Conservation (phyloP, 2,797 vertebrate genomes). For the Buphagus erythrorhynchus region DNA sequence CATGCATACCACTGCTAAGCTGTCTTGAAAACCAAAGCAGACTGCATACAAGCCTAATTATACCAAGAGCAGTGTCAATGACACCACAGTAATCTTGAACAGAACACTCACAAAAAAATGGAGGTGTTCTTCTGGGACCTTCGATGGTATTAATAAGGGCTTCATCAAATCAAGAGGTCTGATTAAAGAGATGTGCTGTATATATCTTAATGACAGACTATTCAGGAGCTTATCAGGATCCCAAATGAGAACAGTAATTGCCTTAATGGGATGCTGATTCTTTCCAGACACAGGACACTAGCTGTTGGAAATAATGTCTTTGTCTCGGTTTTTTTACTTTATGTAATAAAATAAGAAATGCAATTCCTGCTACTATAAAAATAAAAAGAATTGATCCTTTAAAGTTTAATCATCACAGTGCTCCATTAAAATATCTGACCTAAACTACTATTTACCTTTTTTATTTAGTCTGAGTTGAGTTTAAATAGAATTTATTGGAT, state of each 20-base stretch:
- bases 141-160: slow-evolving; percentile 9
- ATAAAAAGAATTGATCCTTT: slow-evolving; percentile 5
- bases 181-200: slow-evolving; percentile 7
- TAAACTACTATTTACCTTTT: background rate
- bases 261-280: slow-evolving; percentile 32
- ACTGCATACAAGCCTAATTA: background rate
- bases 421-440: background rate
- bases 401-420: background rate
- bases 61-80: background rate
- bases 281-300: slow-evolving; percentile 11
- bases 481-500: background rate
- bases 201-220: slow-evolving; percentile 45
- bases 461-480: background rate
- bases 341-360: slow-evolving; percentile 3
- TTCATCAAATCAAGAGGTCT: slow-evolving; percentile 47
- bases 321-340: background rate
- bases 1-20: background rate
- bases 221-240: slow-evolving; percentile 40
- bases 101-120: slow-evolving; percentile 11
- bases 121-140: slow-evolving; percentile 15
- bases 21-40: background rate
- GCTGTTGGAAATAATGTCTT: slow-evolving; percentile 16
- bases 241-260: slow-evolving; percentile 45
- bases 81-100: slow-evolving; percentile 4
- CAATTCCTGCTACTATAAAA: background rate